Percentiles rank a stretch among this genome's conserved stretches.
phyloP scores from a whole-genome alignment of 2,113 vertebrate genomes.

The Oryctolagus cuniculus region DNA sequence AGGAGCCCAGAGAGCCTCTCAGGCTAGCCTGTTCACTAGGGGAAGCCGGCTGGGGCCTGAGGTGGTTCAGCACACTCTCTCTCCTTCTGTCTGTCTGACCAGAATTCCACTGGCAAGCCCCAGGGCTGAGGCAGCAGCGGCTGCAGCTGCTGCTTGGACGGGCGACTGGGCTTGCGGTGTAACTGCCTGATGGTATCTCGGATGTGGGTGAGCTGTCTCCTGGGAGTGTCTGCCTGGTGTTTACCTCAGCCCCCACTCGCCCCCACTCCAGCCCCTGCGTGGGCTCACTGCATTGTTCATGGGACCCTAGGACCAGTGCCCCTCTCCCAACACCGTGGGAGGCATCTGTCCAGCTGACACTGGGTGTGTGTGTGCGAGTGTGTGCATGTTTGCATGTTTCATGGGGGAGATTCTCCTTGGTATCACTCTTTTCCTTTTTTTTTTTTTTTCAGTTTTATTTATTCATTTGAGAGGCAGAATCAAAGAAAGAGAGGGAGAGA shows the following conservation, averaged over 20 bases:
- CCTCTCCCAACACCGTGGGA: neutral
- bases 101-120: slow-evolving; percentile 58
- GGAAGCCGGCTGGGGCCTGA: slow-evolving; percentile 55
- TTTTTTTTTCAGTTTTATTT: no score
- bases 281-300: slow-evolving; percentile 37
- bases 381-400: neutral
- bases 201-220: slow-evolving; percentile 73
- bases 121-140: slow-evolving; percentile 60
- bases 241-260: slow-evolving; percentile 53
- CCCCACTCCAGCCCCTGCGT: slow-evolving; percentile 23
- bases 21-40: slow-evolving; percentile 1
- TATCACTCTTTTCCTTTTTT: neutral
- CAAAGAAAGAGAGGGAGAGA: no score
- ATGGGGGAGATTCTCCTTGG: neutral
- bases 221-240: slow-evolving; percentile 67
- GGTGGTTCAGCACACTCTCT: slow-evolving; percentile 70
- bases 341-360: neutral
- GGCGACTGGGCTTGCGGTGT: slow-evolving; percentile 57
- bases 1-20: neutral
- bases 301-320: neutral
- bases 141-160: neutral
- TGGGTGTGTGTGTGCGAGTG: no score
- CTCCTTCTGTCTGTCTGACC: slow-evolving; percentile 71
- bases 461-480: no score
- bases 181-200: slow-evolving; percentile 77